Conservation (phyloP, 1,140 invertebrate species). For the Tetramorium alpestre region DNA sequence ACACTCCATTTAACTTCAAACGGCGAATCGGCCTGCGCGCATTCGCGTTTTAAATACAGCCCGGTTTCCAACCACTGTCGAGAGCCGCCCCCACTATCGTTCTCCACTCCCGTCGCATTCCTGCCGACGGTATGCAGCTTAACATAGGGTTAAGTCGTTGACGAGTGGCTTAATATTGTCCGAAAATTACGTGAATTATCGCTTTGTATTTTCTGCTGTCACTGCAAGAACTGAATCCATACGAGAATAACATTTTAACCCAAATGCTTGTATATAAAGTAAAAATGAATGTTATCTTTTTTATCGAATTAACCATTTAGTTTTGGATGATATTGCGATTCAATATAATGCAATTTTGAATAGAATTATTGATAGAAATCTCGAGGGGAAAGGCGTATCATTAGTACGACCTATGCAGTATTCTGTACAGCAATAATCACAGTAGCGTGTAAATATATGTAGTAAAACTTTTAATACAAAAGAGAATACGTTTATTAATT, state of each 20-base stretch:
- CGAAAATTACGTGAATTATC: conserved; percentile 80
- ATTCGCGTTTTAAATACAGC: conserved; percentile 84
- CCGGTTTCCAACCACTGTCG: conserved; percentile 66
- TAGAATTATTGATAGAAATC: conserved; percentile 1
- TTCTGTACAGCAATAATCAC: conserved; percentile 79
- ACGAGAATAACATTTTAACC: background rate
- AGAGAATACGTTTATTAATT: conserved; percentile 31
- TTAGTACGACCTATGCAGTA: conserved; percentile 67
- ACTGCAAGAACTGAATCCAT: background rate
- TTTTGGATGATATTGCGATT: background rate
- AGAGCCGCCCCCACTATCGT: conserved; percentile 39
- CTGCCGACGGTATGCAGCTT: conserved; percentile 62
- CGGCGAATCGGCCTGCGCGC: conserved; percentile 83
- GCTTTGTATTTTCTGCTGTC: conserved; percentile 40
- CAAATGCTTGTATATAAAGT: background rate
- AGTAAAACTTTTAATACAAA: conserved; percentile 45
- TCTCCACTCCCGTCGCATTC: conserved; percentile 16
- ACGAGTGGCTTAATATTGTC: conserved; percentile 78
- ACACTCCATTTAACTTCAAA: conserved; percentile 87
- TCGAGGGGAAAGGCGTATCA: conserved; percentile 19
- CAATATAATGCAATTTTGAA: background rate
- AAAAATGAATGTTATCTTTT: conserved; percentile 25
- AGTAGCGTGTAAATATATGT: conserved; percentile 70
- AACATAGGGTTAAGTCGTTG: conserved; percentile 82
- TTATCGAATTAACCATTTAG: background rate